These are phyloP conservation scores for Bombylius discolor DNA, from an alignment of 2,888 invertebrate genomes.

Conservation along the genomic window DNA sequence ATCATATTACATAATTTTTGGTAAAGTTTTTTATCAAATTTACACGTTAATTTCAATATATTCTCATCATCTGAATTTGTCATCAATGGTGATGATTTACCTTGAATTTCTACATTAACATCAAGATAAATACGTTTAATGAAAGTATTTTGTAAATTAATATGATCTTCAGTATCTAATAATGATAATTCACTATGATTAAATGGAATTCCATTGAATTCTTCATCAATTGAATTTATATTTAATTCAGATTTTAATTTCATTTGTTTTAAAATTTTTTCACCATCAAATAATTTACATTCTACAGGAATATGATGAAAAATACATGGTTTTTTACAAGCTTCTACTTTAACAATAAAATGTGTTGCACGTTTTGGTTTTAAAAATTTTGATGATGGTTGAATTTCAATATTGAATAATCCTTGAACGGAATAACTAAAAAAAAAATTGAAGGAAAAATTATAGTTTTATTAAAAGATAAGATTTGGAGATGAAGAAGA, in stretches of 20 bases:
- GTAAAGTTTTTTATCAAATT: not conserved
- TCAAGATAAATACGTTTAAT: not conserved
- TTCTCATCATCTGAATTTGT: not conserved
- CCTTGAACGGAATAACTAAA: not conserved
- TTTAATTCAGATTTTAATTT: too few species aligned
- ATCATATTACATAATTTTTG: not conserved
- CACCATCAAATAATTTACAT: not conserved
- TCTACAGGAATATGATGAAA: not conserved
- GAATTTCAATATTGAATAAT: not conserved
- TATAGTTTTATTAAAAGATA: not conserved
- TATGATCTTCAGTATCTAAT: too few species aligned
- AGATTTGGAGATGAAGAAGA: too few species aligned
- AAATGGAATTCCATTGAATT: too few species aligned
- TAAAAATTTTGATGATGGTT: not conserved
- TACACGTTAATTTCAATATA: not conserved
- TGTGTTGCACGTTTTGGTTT: not conserved
- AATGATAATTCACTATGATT: too few species aligned
- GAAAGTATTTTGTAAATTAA: too few species aligned
- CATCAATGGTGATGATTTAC: not conserved
- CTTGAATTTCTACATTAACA: not conserved
- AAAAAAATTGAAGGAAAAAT: too few species aligned
- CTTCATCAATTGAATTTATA: too few species aligned
- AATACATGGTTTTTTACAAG: not conserved
- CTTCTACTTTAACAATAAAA: not conserved
- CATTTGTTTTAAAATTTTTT: not conserved